Evolutionary conservation across 2,113 vertebrate species (phyloP), one percentile per base, ranked within the genome.

Genomic region (Tachycineta bicolor): DNA sequence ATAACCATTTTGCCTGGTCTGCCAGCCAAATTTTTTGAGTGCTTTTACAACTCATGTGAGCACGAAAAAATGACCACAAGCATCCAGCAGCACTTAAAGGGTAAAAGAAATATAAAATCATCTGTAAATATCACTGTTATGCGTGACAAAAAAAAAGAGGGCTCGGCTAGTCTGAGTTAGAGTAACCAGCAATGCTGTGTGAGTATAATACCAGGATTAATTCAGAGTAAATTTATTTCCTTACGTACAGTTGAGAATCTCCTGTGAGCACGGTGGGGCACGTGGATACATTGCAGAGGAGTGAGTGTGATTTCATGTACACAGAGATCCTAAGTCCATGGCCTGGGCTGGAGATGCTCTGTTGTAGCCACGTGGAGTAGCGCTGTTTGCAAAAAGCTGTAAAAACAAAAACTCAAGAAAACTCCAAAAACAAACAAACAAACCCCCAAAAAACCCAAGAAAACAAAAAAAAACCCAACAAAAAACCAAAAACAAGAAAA

Each of bases 41-140:
- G 49, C 28, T 5, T 94, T 94, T 94, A 44, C 68, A 80, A 13
- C 39, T 76, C 53, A 50, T 2, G 41, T 73, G 50, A 77, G 70
- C 2, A 14, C 7, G 3, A 93, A 53, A 12, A 29, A 88, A 59
- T 2, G 13, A 55, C 64, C 68, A 31, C 13, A 64, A 87, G 23
- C 25, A 31, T 58, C 31, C 33, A 49, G 41, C 2, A 0, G 73
- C 58, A 68, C 65, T 83, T 71, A 90, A 89, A 86, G 91, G 81
- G 91, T 96, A 46, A 89, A 91, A 80, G 33, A 46, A 87, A 87
- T n/a, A 53, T 55, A 64, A 95, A 91, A 68, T 73, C 15, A 79
- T 56, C 64, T 82, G 71, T 90, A 83, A 92, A 93, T 91, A 77
- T 56, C 69, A 44, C 37, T 31, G 55, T 70, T 56, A 13, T 9